Evolutionary conservation across 2,888 invertebrate genomes (phyloP).

Genomic region (Crocallis elinguaria): DNA sequence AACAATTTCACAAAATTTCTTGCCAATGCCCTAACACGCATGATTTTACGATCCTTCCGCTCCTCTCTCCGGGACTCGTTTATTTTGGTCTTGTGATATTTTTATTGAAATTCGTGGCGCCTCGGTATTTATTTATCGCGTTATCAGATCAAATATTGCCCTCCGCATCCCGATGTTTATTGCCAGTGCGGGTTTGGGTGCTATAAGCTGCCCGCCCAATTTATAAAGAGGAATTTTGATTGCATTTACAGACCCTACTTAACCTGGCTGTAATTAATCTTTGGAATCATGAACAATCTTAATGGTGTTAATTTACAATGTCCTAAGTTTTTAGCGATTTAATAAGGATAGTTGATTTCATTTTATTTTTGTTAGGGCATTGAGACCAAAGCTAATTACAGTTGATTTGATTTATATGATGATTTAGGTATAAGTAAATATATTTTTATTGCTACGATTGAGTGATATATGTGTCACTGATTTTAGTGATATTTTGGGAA

Average conservation of each 20-base stretch:
- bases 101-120: constrained; percentile 66
- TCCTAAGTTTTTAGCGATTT: constrained; percentile 25
- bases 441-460: no score
- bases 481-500: no score
- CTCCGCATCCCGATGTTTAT: constrained; percentile 52
- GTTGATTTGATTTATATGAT: not conserved
- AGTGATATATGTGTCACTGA: no score
- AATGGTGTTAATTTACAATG: constrained; percentile 36
- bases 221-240: constrained; percentile 40
- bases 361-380: constrained; percentile 1
- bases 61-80: constrained; percentile 58
- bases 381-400: not conserved
- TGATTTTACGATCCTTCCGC: constrained; percentile 75
- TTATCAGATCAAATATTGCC: constrained; percentile 66
- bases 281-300: constrained; percentile 32
- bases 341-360: constrained; percentile 12
- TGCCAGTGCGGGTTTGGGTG: constrained; percentile 41
- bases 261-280: constrained; percentile 36
- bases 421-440: no score
- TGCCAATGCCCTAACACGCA: constrained; percentile 77
- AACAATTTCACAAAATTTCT: constrained; percentile 82
- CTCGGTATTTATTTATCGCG: constrained; percentile 61
- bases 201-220: constrained; percentile 43
- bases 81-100: constrained; percentile 67
- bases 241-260: constrained; percentile 25